These are phyloP conservation scores for Sebastes paucispinis DNA, from an alignment of 2,797 vertebrate species.

Conservation along the genomic window DNA sequence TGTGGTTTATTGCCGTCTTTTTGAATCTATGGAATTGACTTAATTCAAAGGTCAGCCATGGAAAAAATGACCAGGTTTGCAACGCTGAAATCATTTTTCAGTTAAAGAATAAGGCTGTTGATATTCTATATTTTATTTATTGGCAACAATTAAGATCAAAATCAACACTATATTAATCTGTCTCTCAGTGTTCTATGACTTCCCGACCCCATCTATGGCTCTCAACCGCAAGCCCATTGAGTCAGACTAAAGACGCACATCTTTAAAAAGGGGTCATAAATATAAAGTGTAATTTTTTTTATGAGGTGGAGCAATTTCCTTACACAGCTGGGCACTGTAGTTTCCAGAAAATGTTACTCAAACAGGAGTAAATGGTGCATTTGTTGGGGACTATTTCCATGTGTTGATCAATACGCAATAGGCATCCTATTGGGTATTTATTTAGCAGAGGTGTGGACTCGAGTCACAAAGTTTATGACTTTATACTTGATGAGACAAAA, in stretches of 20 bases:
- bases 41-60: slow-evolving; percentile 43
- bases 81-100: neutral
- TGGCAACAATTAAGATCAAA: slow-evolving; percentile 2
- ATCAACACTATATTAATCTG: neutral
- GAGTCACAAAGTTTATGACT: no score
- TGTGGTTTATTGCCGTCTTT: slow-evolving; percentile 43
- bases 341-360: neutral
- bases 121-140: neutral
- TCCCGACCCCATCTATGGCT: neutral
- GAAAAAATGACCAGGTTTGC: neutral
- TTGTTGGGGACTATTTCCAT: neutral
- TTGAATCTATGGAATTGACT: slow-evolving; percentile 45
- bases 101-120: neutral
- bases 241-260: neutral
- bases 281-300: neutral
- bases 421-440: no score
- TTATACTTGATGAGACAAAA: no score
- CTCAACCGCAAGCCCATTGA: neutral
- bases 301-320: neutral
- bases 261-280: neutral
- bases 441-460: no score
- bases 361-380: neutral
- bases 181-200: neutral
- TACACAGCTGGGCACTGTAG: neutral
- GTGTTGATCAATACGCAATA: neutral